Percentiles rank a stretch among this genome's conserved stretches.
Conservation (phyloP, 37 sponge, comb jelly and placozoan genomes). For the Petrosia ficiformis region DNA sequence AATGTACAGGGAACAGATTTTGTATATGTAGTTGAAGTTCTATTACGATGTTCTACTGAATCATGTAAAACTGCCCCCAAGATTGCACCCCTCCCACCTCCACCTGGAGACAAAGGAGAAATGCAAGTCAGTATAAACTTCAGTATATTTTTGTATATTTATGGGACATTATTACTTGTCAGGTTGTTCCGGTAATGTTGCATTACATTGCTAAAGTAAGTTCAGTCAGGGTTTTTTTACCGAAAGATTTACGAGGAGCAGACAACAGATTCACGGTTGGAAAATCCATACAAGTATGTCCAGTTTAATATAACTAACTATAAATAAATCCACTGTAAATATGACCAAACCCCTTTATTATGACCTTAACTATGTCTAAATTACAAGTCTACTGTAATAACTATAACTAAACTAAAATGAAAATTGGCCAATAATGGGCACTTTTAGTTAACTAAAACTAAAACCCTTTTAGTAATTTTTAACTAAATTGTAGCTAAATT, state of each 20-base stretch:
- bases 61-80: slow-evolving; percentile 56
- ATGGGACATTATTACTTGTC: too few species aligned
- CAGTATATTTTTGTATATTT: background rate
- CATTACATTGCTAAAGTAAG: slow-evolving; percentile 73
- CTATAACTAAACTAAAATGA: too few species aligned
- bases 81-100: slow-evolving; percentile 73
- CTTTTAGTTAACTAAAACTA: too few species aligned
- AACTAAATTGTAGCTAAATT: too few species aligned
- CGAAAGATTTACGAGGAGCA: slow-evolving; percentile 79
- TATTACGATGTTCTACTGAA: slow-evolving; percentile 73
- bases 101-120: slow-evolving; percentile 78
- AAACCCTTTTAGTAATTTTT: too few species aligned
- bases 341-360: too few species aligned
- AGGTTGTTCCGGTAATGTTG: slow-evolving; percentile 86
- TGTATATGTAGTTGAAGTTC: slow-evolving; percentile 83
- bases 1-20: too few species aligned
- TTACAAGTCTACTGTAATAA: too few species aligned
- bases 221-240: slow-evolving; percentile 84
- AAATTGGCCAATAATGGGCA: too few species aligned
- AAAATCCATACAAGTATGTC: slow-evolving; percentile 59
- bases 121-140: slow-evolving; percentile 51
- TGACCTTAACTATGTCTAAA: too few species aligned
- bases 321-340: too few species aligned
- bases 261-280: slow-evolving; percentile 55
- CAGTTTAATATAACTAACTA: too few species aligned